phyloP scores from a whole-genome alignment of 2,113 vertebrate species.

The Eptesicus fuscus region DNA sequence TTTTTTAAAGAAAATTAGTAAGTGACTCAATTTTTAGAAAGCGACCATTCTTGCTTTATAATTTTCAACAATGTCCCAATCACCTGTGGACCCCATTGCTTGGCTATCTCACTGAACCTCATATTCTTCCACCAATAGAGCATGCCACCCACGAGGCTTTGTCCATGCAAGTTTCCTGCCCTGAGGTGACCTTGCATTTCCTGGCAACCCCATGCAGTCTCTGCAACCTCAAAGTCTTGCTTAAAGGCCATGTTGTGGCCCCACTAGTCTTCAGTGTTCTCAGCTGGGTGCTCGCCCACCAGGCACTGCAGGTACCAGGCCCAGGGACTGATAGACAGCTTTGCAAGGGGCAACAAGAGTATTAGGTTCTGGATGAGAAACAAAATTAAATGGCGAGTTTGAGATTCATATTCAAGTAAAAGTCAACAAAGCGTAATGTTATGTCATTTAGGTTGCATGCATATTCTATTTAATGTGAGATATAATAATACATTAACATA shows the following conservation, averaged over 20 bases:
- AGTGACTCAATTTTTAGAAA: background rate
- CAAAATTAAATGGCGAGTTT: background rate
- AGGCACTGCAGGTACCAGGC: accelerated
- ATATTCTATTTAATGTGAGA: background rate
- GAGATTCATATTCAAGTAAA: background rate
- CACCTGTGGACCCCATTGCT: background rate
- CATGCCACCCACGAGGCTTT: accelerated
- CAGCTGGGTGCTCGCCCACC: no score
- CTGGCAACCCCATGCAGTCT: accelerated
- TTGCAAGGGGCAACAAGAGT: background rate
- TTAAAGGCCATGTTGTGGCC: background rate
- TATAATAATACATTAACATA: background rate
- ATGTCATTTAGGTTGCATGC: background rate
- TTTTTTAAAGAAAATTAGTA: no score
- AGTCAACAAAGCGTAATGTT: background rate
- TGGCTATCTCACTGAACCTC: background rate
- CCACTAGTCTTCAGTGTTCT: background rate
- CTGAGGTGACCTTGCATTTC: background rate
- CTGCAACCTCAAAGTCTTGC: background rate
- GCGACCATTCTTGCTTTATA: background rate
- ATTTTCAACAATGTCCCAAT: background rate
- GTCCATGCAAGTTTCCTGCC: no score
- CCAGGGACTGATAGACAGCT: background rate
- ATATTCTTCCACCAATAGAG: no score
- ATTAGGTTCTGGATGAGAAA: background rate